Conservation (phyloP, 2,113 vertebrate genomes). For the Myxocyprinus asiaticus region DNA sequence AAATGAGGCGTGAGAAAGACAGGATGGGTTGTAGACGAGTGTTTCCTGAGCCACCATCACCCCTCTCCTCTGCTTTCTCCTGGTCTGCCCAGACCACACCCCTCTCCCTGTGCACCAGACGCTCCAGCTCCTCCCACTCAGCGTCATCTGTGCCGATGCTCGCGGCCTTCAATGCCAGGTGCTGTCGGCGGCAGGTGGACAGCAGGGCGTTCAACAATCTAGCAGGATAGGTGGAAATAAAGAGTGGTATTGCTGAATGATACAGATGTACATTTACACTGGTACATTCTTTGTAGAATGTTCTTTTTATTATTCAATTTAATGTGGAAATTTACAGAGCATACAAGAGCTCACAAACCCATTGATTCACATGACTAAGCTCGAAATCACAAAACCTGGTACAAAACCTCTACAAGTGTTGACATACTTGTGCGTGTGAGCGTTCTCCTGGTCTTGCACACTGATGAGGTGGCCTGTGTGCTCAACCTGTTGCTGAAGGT, state of each 20-base stretch:
- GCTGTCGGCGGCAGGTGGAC: conserved; percentile 79
- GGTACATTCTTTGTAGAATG: too few relatives aligned
- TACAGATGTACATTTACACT: conserved; percentile 10
- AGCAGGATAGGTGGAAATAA: neutral
- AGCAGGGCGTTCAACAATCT: conserved; percentile 85
- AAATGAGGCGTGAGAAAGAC: conserved; percentile 82
- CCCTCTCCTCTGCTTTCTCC: conserved; percentile 55
- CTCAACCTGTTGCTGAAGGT: conserved; percentile 84
- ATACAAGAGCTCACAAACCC: neutral
- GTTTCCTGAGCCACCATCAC: conserved; percentile 42
- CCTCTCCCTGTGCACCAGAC: conserved; percentile 87
- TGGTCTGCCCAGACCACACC: conserved; percentile 93
- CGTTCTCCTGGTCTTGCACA: conserved; percentile 87
- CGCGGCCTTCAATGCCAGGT: conserved; percentile 68
- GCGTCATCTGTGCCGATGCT: conserved; percentile 72
- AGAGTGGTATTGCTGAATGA: neutral
- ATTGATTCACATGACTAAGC: neutral
- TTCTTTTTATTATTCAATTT: too few relatives aligned
- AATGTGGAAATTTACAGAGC: too few relatives aligned
- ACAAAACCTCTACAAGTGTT: neutral
- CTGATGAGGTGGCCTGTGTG: conserved; percentile 78
- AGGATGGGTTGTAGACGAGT: conserved; percentile 71
- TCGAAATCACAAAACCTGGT: neutral
- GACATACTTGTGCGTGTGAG: conserved; percentile 83
- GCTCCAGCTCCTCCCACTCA: conserved; percentile 81